These are phyloP conservation scores for Lissocephala sabroskyi DNA, from an alignment of 2,888 invertebrate species.

Conservation along the genomic window DNA sequence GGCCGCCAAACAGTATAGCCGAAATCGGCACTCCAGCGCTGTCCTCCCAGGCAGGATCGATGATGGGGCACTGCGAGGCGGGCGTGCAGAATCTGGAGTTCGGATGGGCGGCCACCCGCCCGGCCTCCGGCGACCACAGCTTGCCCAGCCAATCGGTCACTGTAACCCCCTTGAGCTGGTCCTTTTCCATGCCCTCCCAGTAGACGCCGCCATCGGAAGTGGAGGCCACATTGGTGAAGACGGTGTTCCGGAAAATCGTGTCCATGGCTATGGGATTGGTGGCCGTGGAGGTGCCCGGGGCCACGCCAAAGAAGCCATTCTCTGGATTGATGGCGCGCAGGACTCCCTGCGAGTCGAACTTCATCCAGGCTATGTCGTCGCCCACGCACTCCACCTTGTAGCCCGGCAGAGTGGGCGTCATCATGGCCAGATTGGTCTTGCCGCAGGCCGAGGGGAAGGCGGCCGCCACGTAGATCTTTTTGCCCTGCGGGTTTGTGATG, in stretches of 20 bases:
- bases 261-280: constrained; percentile 99
- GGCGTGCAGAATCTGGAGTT: constrained; percentile 98
- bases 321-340: constrained; percentile 98
- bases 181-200: constrained; percentile 98
- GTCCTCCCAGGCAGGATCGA: constrained; percentile 93
- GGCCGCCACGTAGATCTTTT: constrained; percentile 94
- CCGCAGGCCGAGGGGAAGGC: constrained; percentile 99
- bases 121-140: constrained; percentile 78
- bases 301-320: constrained; percentile 99
- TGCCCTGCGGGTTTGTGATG: constrained; percentile 91
- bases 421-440: constrained; percentile 99
- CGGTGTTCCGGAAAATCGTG: constrained; percentile 90
- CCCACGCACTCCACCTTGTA: constrained; percentile 95
- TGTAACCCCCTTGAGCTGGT: constrained; percentile 75
- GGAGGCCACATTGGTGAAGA: constrained; percentile 97
- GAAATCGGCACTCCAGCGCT: constrained; percentile 95
- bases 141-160: constrained; percentile 90
- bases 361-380: constrained; percentile 99
- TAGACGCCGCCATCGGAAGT: constrained; percentile 96
- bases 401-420: constrained; percentile 94
- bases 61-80: constrained; percentile 94
- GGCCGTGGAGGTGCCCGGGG: constrained; percentile 90
- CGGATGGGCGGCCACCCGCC: constrained; percentile 92
- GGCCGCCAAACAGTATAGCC: constrained; percentile 96
- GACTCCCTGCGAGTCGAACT: constrained; percentile 88